These are phyloP conservation scores for Plecotus auritus DNA, from an alignment of 2,113 vertebrate species.

Conservation along the genomic window DNA sequence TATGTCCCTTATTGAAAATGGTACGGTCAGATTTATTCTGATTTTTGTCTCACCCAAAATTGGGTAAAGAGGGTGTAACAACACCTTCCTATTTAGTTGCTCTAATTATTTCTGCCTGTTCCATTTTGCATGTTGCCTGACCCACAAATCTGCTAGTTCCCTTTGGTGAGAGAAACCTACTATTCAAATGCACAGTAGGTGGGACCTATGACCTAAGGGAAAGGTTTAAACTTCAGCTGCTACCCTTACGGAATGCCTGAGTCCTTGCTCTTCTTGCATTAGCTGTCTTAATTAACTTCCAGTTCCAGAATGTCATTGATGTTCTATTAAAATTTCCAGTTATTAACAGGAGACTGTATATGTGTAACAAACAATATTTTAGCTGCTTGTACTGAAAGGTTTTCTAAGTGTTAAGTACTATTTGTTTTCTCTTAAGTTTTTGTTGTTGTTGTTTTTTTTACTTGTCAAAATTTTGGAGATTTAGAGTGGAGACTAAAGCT, in stretches of 20 bases:
- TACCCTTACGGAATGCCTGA: conserved; percentile 20
- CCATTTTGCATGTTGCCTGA: conserved; percentile 45
- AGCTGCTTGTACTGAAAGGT: not conserved
- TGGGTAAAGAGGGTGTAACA: not conserved
- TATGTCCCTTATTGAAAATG: conserved; percentile 25
- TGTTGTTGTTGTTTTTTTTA: not conserved
- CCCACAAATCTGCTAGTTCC: not conserved
- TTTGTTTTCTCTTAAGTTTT: not conserved
- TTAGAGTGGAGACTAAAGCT: conserved; percentile 16
- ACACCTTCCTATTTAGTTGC: not conserved
- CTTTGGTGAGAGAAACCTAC: conserved; percentile 52
- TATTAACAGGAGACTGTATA: not conserved
- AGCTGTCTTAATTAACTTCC: not conserved
- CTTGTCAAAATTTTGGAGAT: not conserved
- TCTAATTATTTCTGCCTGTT: conserved; percentile 44
- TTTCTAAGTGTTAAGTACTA: not conserved
- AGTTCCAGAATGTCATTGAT: conserved; percentile 16
- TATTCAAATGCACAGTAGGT: conserved; percentile 69
- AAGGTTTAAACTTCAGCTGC: conserved; percentile 44
- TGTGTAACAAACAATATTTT: not conserved
- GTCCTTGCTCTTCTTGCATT: conserved; percentile 44
- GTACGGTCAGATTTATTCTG: conserved; percentile 23
- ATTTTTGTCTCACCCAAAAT: conserved; percentile 14
- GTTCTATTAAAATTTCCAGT: not conserved
- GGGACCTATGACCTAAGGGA: conserved; percentile 50